Evolutionary conservation across 2,888 invertebrate species (phyloP).

Genomic region (Andrena bicolor): DNA sequence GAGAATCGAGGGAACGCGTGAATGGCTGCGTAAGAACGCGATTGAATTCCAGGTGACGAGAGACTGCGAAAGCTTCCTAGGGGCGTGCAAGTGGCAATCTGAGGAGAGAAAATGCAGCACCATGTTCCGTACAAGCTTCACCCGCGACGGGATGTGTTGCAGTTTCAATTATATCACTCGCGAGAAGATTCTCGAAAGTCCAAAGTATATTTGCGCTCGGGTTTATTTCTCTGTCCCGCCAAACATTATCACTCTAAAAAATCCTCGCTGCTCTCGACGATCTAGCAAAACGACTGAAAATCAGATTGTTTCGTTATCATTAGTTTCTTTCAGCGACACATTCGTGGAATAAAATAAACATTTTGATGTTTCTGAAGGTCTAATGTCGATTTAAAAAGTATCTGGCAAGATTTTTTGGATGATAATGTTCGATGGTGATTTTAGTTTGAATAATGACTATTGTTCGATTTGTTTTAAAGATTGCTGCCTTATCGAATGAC

Average conservation of each 20-base stretch:
- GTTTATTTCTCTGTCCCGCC: neutral
- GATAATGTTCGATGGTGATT: no score
- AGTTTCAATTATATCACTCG: slow-evolving; percentile 88
- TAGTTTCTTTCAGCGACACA: no score
- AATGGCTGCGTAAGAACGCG: neutral
- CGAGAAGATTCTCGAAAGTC: slow-evolving; percentile 75
- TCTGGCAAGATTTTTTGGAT: no score
- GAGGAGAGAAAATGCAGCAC: slow-evolving; percentile 85
- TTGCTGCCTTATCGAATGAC: slow-evolving; percentile 87
- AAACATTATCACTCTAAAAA: no score
- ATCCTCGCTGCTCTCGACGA: no score
- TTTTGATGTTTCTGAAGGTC: no score
- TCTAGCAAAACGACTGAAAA: no score
- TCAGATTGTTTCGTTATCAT: no score
- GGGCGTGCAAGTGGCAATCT: slow-evolving; percentile 88
- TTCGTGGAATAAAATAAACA: no score
- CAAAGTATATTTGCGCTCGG: slow-evolving; percentile 27
- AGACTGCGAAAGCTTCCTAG: slow-evolving; percentile 86
- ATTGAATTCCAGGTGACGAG: slow-evolving; percentile 85
- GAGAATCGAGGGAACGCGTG: no score
- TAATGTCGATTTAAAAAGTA: no score
- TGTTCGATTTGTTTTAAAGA: slow-evolving; percentile 22
- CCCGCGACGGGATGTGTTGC: slow-evolving; percentile 88
- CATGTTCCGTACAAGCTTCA: slow-evolving; percentile 86
- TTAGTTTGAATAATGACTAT: no score